Evolutionary conservation across 92 coral and sea anemone genomes (phyloP), one percentile per base, ranked within the genome.

Genomic region (Anthopleura xanthogrammica): DNA sequence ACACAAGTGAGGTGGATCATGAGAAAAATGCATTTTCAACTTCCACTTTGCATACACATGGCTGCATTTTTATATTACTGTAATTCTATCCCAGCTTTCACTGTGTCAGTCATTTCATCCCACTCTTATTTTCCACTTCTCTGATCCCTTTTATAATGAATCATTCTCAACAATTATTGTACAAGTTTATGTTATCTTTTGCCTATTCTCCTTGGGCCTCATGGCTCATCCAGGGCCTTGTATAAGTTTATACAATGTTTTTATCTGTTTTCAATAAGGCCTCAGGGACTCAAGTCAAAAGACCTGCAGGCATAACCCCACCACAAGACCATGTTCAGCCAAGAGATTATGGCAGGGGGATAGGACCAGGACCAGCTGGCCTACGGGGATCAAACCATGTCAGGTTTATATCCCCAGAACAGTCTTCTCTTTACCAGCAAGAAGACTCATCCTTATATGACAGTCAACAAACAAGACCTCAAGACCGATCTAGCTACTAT

Each of bases 371-470:
- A 23, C 12, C 70, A 50, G 58, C n/a, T 11, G n/a, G 36, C 36
- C 36, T 24, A 10, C 60, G 82, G 39, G n/a, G 22, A 39, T 70
- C 84, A 36, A 70, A 50, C 65, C 73, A 81, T 81, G 84, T 71
- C 19, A 65, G 84, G 17, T 81, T 81, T 52, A 64, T 60, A n/a
- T 81, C 78, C n/a, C 84, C 84, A 68, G 42, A 68, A 23, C 74
- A 68, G 46, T 29, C 65, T 7, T 68, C 73, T 13, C 74, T 48
- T 20, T 29, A 70, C 24, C 84, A 80, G 40, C 83, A 81, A 54
- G 36, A 29, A 29, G 77, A 55, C 22, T 70, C 78, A 46, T 81
- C 84, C 2, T 57, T 81, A 12, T 65, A 60, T 62, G 83, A 80
- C 83, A 81, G 64, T 16, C 84, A 81, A 16, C 12, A 70, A 41